These are phyloP conservation scores for Actinernus sp. DNA, from an alignment of 92 coral and sea anemone genomes.

Conservation along the genomic window DNA sequence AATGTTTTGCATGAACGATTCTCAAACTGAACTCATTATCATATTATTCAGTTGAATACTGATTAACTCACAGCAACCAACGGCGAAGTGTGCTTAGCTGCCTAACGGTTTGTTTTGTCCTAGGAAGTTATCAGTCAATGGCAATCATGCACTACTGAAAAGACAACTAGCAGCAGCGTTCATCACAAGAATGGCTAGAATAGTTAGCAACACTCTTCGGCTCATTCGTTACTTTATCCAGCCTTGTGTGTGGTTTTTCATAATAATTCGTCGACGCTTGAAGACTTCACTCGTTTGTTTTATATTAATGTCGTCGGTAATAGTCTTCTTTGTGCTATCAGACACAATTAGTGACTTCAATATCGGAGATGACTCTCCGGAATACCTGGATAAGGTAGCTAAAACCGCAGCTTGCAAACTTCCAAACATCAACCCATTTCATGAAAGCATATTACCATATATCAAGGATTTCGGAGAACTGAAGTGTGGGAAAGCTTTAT, in stretches of 20 bases:
- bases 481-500: constrained; percentile 19
- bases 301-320: no score
- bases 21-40: no score
- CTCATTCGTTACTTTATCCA: neutral
- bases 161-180: no score
- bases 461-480: constrained; percentile 28
- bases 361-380: constrained; percentile 10
- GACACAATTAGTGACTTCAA: neutral
- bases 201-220: no score
- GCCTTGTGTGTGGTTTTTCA: neutral
- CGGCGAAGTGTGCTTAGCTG: no score
- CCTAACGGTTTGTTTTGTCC: no score
- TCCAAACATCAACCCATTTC: constrained; percentile 43
- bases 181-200: no score
- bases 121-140: no score
- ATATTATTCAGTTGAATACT: no score
- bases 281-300: neutral
- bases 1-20: no score
- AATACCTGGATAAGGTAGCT: constrained; percentile 23
- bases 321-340: neutral
- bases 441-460: constrained; percentile 37
- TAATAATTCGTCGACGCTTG: neutral
- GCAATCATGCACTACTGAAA: no score
- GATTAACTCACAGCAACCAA: no score
- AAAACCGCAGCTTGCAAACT: constrained; percentile 39